phyloP scores from a whole-genome alignment of 2,797 vertebrate species.

The Hydrocynus forskahlii region DNA sequence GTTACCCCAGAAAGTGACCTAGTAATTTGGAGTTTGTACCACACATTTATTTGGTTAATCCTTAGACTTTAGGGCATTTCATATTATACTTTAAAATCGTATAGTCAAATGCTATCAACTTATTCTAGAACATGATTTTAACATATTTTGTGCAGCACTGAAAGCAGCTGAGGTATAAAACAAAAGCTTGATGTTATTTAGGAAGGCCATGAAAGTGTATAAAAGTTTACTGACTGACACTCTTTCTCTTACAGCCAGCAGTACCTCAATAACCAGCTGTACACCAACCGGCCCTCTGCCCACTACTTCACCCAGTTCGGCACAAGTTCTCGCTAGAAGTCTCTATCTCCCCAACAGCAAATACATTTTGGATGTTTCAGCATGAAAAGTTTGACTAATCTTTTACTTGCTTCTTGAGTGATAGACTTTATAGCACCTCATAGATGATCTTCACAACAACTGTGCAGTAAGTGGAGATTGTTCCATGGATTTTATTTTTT shows the following conservation, averaged over 20 bases:
- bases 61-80: no score
- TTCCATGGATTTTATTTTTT: conserved; percentile 77
- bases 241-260: conserved; percentile 72
- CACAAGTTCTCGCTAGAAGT: conserved; percentile 73
- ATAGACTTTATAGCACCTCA: not conserved
- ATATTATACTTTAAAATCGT: no score
- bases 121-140: no score
- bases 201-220: no score
- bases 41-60: no score
- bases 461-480: conserved; percentile 61
- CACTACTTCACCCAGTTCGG: conserved; percentile 80
- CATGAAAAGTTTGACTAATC: not conserved
- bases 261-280: conserved; percentile 74
- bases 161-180: no score
- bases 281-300: conserved; percentile 76
- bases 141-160: no score
- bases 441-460: not conserved
- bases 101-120: no score
- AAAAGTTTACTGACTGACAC: not conserved
- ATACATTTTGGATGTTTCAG: not conserved
- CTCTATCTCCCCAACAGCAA: not conserved
- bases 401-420: not conserved
- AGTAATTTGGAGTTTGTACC: no score
- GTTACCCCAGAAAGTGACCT: no score
- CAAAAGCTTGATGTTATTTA: no score